phyloP scores from a whole-genome alignment of 2,888 invertebrate species.

The Cheilosia variabilis region DNA sequence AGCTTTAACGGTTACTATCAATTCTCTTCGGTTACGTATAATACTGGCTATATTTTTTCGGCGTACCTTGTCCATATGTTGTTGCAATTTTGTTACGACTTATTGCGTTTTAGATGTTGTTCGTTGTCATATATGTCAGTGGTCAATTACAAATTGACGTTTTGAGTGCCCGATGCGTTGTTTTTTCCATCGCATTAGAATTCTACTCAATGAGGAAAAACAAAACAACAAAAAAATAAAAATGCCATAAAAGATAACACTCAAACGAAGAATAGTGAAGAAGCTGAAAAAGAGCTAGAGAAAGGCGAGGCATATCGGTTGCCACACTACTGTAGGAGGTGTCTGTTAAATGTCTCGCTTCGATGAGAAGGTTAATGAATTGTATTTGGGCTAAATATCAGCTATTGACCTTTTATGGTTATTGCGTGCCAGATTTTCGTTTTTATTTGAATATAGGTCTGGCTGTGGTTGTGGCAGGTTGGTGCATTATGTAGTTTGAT shows the following conservation, averaged over 20 bases:
- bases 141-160: conserved; percentile 21
- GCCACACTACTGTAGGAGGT: background rate
- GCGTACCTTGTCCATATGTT: conserved; percentile 5
- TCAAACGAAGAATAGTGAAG: background rate
- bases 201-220: background rate
- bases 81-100: background rate
- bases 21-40: background rate
- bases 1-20: background rate
- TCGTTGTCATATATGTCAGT: conserved; percentile 8
- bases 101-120: conserved; percentile 1
- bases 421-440: conserved; percentile 16
- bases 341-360: conserved; percentile 24
- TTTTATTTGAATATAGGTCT: background rate
- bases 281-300: background rate
- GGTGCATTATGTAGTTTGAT: background rate
- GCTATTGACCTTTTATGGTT: conserved; percentile 13
- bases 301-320: conserved; percentile 19
- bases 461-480: background rate
- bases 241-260: background rate
- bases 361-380: conserved; percentile 31
- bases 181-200: conserved; percentile 3
- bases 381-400: conserved; percentile 30
- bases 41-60: background rate
- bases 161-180: conserved; percentile 1
- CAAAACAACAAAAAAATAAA: background rate